Evolutionary conservation across 2,113 vertebrate species (phyloP), one percentile per base, ranked within the genome.

Genomic region (Melanerpes formicivorus): DNA sequence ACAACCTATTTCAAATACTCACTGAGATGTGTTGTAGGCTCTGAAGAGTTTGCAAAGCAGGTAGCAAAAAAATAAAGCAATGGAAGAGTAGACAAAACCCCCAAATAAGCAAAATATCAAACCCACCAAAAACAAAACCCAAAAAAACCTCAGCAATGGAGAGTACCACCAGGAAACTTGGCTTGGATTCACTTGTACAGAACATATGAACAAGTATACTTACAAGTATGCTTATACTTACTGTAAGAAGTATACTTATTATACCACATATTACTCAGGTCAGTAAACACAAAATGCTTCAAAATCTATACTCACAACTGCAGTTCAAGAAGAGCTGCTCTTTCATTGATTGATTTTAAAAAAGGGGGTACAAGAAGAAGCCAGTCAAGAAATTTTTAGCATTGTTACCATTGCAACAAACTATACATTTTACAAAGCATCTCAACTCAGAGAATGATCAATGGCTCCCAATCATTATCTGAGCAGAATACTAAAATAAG

Each of bases 401-500:
- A 55, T 83, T 64, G 22, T 37, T 62, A 10, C 14, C 22, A 6
- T 44, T 73, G 52, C 54, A 84, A 40, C 22, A 60, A 90, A 94
- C 59, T 60, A 19, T 19, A 83, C 52, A 55, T 19, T n/a, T 30
- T 30, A 13, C 44, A 71, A 90, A 96, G 56, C 63, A 50, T 22
- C 52, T 67, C 73, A 62, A 27, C 83, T 86, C 62, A 19, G 17
- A 81, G 64, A 60, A 56, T 32, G 59, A 81, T 73, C 48, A 86
- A 78, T 77, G 32, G 25, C 64, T 90, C 60, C 83, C 87, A 71
- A 77, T 84, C 91, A 54, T 85, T 87, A 93, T 96, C 71, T 30
- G 60, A 90, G 74, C 55, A 79, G 93, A 83, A 92, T 91, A 84
- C 84, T 93, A 84, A 95, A 93, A 65, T 12, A 48, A 91, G 63